Evolutionary conservation across 2,113 vertebrate species (phyloP).

Genomic region (Motacilla alba): DNA sequence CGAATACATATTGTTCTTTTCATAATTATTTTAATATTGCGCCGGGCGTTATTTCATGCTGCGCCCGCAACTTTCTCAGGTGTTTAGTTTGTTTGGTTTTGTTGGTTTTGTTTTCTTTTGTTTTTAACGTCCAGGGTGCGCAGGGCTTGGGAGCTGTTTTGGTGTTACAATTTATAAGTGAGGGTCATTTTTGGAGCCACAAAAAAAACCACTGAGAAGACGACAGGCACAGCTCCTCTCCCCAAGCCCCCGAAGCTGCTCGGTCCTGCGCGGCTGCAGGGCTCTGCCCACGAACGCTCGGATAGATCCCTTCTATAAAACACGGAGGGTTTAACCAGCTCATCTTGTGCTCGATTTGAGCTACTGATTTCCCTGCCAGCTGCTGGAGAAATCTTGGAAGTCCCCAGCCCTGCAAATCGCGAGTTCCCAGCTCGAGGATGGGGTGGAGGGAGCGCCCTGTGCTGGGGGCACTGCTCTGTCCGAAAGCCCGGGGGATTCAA

Average conservation of each 20-base stretch:
- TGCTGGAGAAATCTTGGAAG: too few species aligned
- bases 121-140: not conserved
- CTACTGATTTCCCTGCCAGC: not conserved
- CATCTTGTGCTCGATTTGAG: fast-evolving
- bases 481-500: not conserved
- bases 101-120: not conserved
- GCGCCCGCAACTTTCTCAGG: not conserved
- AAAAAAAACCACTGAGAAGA: not conserved
- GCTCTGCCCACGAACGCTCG: fast-evolving
- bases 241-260: not conserved
- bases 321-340: not conserved
- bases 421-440: fast-evolving
- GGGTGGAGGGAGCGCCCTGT: fast-evolving
- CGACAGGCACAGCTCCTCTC: fast-evolving
- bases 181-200: not conserved
- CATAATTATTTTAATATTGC: constrained; percentile 26
- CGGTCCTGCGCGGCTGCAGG: not conserved
- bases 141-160: not conserved
- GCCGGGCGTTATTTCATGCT: not conserved
- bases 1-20: constrained; percentile 18
- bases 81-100: too few species aligned
- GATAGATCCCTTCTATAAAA: not conserved
- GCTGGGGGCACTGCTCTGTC: not conserved
- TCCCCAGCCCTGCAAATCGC: not conserved
- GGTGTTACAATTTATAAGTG: not conserved